Evolutionary conservation across 2,888 invertebrate species (phyloP).

Genomic region (Agriotes lineatus): DNA sequence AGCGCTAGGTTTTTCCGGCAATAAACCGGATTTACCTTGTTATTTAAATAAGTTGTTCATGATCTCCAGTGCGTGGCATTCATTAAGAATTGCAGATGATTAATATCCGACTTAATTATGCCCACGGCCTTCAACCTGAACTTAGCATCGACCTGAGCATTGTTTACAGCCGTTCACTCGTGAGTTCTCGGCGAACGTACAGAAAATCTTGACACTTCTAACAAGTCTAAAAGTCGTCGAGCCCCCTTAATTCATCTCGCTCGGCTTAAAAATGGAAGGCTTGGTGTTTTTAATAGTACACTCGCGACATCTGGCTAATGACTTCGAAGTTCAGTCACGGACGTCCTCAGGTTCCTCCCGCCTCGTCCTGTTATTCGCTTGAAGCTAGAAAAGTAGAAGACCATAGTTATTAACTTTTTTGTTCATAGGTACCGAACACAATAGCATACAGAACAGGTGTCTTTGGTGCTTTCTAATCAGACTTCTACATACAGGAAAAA

Average conservation of each 20-base stretch:
- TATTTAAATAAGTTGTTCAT: conserved; percentile 19
- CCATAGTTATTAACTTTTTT: conserved; percentile 3
- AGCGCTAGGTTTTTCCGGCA: conserved; percentile 12
- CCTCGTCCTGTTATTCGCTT: conserved; percentile 14
- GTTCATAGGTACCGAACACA: not conserved
- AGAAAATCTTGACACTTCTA: too few relatives aligned
- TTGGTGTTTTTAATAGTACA: conserved; percentile 47
- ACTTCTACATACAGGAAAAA: too few relatives aligned
- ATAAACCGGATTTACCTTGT: not conserved
- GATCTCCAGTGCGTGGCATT: conserved; percentile 25
- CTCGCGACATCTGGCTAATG: conserved; percentile 57
- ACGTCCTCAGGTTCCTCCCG: conserved; percentile 37
- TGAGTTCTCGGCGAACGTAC: not conserved
- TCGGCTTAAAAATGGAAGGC: not conserved
- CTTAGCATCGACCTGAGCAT: conserved; percentile 39
- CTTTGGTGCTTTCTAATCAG: too few relatives aligned
- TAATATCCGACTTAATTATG: conserved; percentile 41
- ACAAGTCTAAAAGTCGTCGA: too few relatives aligned
- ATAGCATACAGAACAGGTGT: too few relatives aligned
- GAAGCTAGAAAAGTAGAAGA: not conserved
- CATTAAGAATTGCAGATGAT: conserved; percentile 40
- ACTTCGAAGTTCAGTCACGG: conserved; percentile 55
- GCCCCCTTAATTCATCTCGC: not conserved
- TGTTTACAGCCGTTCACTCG: conserved; percentile 37
- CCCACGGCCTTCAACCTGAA: conserved; percentile 45